Evolutionary conservation across 2,888 invertebrate species (phyloP).

Genomic region (Euclidia mi): DNA sequence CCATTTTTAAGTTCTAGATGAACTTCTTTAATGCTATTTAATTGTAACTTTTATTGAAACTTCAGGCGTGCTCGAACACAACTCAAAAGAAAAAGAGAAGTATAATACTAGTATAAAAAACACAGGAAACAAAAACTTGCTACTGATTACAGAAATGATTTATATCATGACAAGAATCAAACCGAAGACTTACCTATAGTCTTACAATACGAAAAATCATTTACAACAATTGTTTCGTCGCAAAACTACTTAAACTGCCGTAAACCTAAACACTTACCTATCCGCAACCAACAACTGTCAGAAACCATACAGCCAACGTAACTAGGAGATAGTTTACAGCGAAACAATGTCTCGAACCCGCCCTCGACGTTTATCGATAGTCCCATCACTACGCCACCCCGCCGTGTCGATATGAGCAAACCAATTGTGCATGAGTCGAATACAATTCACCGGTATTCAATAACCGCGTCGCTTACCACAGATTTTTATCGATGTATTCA

Average conservation of each 20-base stretch:
- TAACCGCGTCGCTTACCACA: conserved; percentile 78
- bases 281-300: not conserved
- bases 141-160: too few species aligned
- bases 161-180: too few species aligned
- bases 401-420: conserved; percentile 82
- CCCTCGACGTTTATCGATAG: conserved; percentile 53
- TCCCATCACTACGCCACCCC: conserved; percentile 78
- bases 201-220: too few species aligned
- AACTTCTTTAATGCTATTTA: too few species aligned
- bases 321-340: conserved; percentile 30
- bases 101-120: too few species aligned
- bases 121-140: too few species aligned
- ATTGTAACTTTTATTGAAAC: too few species aligned
- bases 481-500: conserved; percentile 74
- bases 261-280: not conserved
- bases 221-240: too few species aligned
- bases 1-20: too few species aligned
- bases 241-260: not conserved
- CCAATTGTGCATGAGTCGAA: conserved; percentile 85
- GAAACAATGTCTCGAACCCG: conserved; percentile 45
- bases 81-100: too few species aligned
- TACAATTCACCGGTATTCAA: conserved; percentile 84
- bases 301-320: not conserved
- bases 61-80: too few species aligned
- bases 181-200: too few species aligned